A percentile compares a stretch with the other conserved stretches of the same genome.
These are phyloP conservation scores for Brachyrhaphis roseni DNA, from an alignment of 2,797 vertebrate species.

Conservation along the genomic window DNA sequence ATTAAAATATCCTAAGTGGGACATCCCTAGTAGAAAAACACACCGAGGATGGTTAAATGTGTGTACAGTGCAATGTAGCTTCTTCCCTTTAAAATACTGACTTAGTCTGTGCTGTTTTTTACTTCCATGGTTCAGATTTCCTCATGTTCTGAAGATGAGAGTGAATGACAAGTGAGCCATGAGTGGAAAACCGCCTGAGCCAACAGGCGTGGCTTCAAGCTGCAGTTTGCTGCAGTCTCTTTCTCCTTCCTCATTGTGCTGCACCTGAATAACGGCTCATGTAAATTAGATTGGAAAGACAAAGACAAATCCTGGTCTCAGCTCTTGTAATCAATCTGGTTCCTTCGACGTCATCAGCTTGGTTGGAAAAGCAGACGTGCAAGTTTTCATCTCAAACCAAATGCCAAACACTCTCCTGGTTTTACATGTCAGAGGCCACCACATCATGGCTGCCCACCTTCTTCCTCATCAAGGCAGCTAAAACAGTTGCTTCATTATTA, in stretches of 20 bases:
- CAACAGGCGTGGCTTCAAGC: conserved; percentile 66
- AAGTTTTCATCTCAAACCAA: conserved; percentile 20
- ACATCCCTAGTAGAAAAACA: not conserved
- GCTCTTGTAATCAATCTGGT: conserved; percentile 65
- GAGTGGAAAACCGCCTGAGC: conserved; percentile 32
- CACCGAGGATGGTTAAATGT: not conserved
- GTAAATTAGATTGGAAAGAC: conserved; percentile 69
- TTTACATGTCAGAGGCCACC: conserved; percentile 31
- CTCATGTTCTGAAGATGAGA: conserved; percentile 7
- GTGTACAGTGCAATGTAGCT: not conserved
- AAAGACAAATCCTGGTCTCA: conserved; percentile 58
- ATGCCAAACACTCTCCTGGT: conserved; percentile 2
- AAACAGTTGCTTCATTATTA: not conserved
- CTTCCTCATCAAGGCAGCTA: conserved; percentile 1
- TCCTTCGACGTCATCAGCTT: conserved; percentile 26
- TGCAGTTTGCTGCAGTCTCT: conserved; percentile 69
- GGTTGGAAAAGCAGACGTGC: conserved; percentile 27
- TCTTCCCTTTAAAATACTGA: not conserved
- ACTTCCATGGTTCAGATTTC: conserved; percentile 7
- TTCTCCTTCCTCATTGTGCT: conserved; percentile 22
- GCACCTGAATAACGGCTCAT: conserved; percentile 59
- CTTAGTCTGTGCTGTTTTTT: not conserved
- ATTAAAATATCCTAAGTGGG: not conserved
- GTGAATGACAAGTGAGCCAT: conserved; percentile 10
- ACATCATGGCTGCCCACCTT: conserved; percentile 9